A percentile compares a stretch with the other conserved stretches of the same genome.
These are phyloP conservation scores for Unio pictorum DNA, from an alignment of 2,888 invertebrate genomes.

Conservation along the genomic window DNA sequence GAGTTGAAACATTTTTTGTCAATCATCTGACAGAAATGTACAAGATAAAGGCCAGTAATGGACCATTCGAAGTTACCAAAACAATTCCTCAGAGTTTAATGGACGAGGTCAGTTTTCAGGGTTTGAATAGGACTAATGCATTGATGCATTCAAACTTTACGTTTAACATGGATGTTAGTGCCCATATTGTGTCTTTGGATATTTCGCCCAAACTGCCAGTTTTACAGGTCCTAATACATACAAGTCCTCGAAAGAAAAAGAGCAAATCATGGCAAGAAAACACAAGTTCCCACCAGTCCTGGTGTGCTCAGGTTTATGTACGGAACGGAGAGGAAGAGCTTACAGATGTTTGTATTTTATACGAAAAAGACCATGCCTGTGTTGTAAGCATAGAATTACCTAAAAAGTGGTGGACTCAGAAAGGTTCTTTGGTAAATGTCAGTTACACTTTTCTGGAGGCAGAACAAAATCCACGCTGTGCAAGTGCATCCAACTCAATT, in stretches of 20 bases:
- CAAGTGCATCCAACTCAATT: slow-evolving; percentile 59
- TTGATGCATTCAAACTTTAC: slow-evolving; percentile 48
- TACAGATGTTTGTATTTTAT: slow-evolving; percentile 93
- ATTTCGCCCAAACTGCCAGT: slow-evolving; percentile 92
- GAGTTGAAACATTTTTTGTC: slow-evolving; percentile 90
- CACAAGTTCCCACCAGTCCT: slow-evolving; percentile 22
- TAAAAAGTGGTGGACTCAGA: slow-evolving; percentile 85
- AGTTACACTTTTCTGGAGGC: slow-evolving; percentile 85
- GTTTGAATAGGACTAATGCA: slow-evolving; percentile 17
- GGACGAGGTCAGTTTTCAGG: slow-evolving; percentile 26
- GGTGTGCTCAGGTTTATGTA: slow-evolving; percentile 68
- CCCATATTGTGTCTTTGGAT: slow-evolving; percentile 90
- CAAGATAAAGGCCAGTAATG: slow-evolving; percentile 92
- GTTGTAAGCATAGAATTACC: slow-evolving; percentile 90
- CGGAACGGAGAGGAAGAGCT: slow-evolving; percentile 75
- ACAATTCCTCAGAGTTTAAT: slow-evolving; percentile 72
- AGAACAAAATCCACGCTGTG: slow-evolving; percentile 62
- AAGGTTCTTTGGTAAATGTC: slow-evolving; percentile 78
- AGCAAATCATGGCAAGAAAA: slow-evolving; percentile 6
- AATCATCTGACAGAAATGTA: slow-evolving; percentile 92
- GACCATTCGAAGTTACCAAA: slow-evolving; percentile 95
- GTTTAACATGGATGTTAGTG: slow-evolving; percentile 85
- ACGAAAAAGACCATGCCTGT: slow-evolving; percentile 89
- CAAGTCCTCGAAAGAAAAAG: slow-evolving; percentile 66
- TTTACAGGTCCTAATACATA: slow-evolving; percentile 93